Conservation (phyloP, 2,888 invertebrate species). For the Perdita meconis region DNA sequence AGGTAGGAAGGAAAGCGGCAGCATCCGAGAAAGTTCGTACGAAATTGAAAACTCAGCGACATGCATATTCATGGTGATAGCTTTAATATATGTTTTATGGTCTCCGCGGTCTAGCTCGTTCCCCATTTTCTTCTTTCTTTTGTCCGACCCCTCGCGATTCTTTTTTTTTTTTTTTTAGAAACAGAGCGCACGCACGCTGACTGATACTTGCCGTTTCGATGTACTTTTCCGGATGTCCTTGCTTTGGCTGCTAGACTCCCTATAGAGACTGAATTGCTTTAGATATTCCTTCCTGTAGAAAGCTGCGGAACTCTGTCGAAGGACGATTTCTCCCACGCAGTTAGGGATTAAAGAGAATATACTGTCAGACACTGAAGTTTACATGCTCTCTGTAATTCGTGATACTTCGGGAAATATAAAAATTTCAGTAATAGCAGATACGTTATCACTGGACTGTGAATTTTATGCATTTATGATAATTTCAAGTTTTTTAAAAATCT, state of each 20-base stretch:
- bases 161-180: slow-evolving; percentile 9
- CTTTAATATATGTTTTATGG: slow-evolving; percentile 82
- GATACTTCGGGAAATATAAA: too few relatives aligned
- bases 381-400: too few relatives aligned
- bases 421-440: too few relatives aligned
- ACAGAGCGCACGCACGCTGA: neutral
- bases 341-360: too few relatives aligned
- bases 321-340: too few relatives aligned
- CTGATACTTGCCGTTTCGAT: slow-evolving; percentile 5
- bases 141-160: slow-evolving; percentile 15
- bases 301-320: neutral
- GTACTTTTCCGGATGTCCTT: neutral
- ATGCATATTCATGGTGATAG: slow-evolving; percentile 81
- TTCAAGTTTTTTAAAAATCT: too few relatives aligned
- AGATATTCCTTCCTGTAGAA: neutral
- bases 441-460: too few relatives aligned
- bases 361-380: too few relatives aligned
- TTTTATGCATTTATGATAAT: too few relatives aligned
- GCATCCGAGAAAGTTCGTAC: slow-evolving; percentile 77
- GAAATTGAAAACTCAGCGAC: slow-evolving; percentile 82
- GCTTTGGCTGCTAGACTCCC: neutral
- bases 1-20: slow-evolving; percentile 38
- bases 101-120: slow-evolving; percentile 20
- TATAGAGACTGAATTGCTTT: neutral
- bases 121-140: neutral